Evolutionary conservation across 1,140 invertebrate species (phyloP).

Genomic region (Archivesica marissinica): DNA sequence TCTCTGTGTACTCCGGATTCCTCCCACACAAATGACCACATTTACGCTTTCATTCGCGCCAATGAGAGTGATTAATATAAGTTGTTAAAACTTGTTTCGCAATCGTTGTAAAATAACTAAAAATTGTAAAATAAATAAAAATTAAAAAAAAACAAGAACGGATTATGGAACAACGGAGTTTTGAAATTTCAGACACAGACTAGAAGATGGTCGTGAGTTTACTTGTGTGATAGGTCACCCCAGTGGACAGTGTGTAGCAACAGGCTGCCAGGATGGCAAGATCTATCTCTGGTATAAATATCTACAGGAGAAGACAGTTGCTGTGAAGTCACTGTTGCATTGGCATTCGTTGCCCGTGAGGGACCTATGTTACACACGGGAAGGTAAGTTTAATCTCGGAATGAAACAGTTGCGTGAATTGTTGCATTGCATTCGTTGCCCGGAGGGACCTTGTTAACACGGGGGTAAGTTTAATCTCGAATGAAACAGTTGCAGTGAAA

Average conservation of each 20-base stretch:
- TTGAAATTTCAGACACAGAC: not conserved
- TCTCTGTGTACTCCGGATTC: too few species aligned
- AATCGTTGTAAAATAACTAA: too few species aligned
- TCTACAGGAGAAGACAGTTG: constrained; percentile 76
- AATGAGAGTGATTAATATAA: too few species aligned
- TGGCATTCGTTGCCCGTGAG: constrained; percentile 92
- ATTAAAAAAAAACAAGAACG: too few species aligned
- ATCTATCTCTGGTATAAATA: constrained; percentile 88
- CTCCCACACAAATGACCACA: too few species aligned
- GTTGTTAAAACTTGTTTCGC: too few species aligned
- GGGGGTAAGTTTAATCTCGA: too few species aligned
- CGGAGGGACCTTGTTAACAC: too few species aligned
- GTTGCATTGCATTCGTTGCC: too few species aligned
- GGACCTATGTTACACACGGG: constrained; percentile 88
- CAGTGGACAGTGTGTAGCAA: constrained; percentile 87
- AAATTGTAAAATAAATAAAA: not conserved
- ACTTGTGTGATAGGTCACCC: constrained; percentile 90
- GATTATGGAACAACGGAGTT: not conserved
- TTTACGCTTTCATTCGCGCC: too few species aligned
- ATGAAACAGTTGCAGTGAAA: too few species aligned
- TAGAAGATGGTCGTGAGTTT: constrained; percentile 82
- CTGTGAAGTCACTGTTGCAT: constrained; percentile 87
- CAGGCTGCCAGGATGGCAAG: constrained; percentile 89
- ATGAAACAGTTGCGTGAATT: too few species aligned
- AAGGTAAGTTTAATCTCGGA: constrained; percentile 87